These are phyloP conservation scores for Tribolium madens DNA, from an alignment of 1,140 invertebrate species.

Conservation along the genomic window DNA sequence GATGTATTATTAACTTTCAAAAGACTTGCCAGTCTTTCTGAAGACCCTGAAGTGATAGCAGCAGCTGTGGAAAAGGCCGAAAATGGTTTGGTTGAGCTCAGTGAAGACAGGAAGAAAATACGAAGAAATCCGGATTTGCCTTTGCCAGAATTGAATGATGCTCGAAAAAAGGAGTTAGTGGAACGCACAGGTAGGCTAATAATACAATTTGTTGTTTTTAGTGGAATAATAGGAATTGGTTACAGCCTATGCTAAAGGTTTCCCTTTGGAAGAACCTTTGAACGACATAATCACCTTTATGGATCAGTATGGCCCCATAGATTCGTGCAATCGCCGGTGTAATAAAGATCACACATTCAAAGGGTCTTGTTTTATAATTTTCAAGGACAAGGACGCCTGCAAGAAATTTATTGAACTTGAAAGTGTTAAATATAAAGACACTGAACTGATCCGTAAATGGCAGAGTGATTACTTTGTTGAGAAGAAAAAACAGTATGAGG, in stretches of 20 bases:
- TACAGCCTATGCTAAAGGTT: slow-evolving; percentile 88
- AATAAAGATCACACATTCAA: slow-evolving; percentile 81
- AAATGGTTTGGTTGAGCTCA: slow-evolving; percentile 81
- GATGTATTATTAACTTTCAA: slow-evolving; percentile 91
- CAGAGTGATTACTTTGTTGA: slow-evolving; percentile 78
- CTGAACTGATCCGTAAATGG: slow-evolving; percentile 77
- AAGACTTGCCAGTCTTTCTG: slow-evolving; percentile 80
- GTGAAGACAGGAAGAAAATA: slow-evolving; percentile 86
- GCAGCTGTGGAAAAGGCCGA: slow-evolving; percentile 82
- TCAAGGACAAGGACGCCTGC: slow-evolving; percentile 80
- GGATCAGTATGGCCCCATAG: slow-evolving; percentile 76
- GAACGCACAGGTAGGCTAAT: slow-evolving; percentile 71
- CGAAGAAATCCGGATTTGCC: slow-evolving; percentile 81
- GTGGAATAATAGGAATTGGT: too few species aligned
- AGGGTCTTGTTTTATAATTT: slow-evolving; percentile 91
- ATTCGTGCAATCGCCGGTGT: slow-evolving; percentile 82
- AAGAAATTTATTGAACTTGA: slow-evolving; percentile 74
- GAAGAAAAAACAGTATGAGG: slow-evolving; percentile 77
- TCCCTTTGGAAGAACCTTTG: slow-evolving; percentile 78
- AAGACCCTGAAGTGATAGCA: slow-evolving; percentile 78
- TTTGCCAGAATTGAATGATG: slow-evolving; percentile 87
- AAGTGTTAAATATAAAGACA: slow-evolving; percentile 79
- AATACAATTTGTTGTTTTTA: too few species aligned
- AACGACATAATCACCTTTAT: slow-evolving; percentile 83
- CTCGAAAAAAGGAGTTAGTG: slow-evolving; percentile 82